Evolutionary conservation across 92 coral and sea anemone species (phyloP).

Genomic region (Umimayanthus kanabou): DNA sequence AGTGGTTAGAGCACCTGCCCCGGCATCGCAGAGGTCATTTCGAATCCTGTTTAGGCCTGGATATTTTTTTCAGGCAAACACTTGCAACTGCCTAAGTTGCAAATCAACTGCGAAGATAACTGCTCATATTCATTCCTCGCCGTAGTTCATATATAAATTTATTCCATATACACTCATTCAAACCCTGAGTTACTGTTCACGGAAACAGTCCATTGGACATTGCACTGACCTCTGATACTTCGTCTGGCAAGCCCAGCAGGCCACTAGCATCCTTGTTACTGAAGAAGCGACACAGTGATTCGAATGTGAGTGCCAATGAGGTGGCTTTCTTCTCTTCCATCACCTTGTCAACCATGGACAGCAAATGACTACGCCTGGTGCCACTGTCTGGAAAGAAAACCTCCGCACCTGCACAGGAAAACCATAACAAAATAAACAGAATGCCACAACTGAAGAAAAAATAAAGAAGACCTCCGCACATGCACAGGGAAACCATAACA

Average conservation of each 20-base stretch:
- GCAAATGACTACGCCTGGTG: slow-evolving; percentile 88
- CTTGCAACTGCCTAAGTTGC: too few relatives aligned
- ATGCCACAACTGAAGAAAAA: too few relatives aligned
- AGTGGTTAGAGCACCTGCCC: too few relatives aligned
- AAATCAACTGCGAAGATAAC: too few relatives aligned
- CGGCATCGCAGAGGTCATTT: too few relatives aligned
- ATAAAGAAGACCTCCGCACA: slow-evolving; percentile 95
- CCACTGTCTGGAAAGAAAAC: slow-evolving; percentile 95
- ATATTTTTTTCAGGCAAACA: too few relatives aligned
- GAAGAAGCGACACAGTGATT: slow-evolving; percentile 94
- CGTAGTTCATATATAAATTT: too few relatives aligned
- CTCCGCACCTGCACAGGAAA: slow-evolving; percentile 77
- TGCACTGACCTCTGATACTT: slow-evolving; percentile 71
- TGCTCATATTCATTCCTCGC: too few relatives aligned
- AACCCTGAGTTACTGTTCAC: background rate
- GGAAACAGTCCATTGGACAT: background rate
- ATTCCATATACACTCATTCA: too few relatives aligned
- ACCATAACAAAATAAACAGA: too few relatives aligned
- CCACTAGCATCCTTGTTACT: slow-evolving; percentile 99
- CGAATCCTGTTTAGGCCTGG: too few relatives aligned
- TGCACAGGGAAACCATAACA: slow-evolving; percentile 1
- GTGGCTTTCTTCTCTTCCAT: slow-evolving; percentile 93
- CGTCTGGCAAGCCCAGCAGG: slow-evolving; percentile 85
- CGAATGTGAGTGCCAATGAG: slow-evolving; percentile 95
- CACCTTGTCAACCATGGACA: slow-evolving; percentile 98